Conservation (phyloP, 2,888 invertebrate genomes). For the Arge pagana region DNA sequence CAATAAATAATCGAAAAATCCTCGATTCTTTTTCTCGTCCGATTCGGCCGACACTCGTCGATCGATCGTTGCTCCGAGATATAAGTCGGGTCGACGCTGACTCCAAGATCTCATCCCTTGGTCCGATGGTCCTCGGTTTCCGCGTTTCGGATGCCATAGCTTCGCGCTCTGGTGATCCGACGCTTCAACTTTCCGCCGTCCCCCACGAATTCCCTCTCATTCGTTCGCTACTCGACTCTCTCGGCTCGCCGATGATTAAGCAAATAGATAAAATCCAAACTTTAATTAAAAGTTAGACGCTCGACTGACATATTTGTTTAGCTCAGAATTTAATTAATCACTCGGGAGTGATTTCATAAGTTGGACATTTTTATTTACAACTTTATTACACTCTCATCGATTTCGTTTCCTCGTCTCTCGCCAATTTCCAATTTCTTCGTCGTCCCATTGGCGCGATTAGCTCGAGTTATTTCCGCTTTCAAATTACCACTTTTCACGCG, state of each 20-base stretch:
- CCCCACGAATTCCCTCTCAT: slow-evolving; percentile 33
- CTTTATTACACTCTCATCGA: slow-evolving; percentile 31
- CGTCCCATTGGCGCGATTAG: no score
- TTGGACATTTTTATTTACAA: slow-evolving; percentile 49
- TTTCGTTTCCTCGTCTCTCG: no score
- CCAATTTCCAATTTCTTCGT: no score
- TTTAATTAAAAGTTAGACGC: slow-evolving; percentile 58
- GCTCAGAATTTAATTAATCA: slow-evolving; percentile 59
- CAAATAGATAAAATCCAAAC: slow-evolving; percentile 59
- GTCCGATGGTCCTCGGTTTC: not conserved
- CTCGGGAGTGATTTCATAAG: slow-evolving; percentile 48
- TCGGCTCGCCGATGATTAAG: slow-evolving; percentile 56
- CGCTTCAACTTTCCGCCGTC: slow-evolving; percentile 16
- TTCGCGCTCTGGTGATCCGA: slow-evolving; percentile 15
- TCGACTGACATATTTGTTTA: slow-evolving; percentile 59
- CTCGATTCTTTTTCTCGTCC: no score
- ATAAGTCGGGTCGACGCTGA: no score
- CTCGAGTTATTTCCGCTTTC: no score
- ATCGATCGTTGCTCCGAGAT: no score
- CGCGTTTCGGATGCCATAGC: not conserved
- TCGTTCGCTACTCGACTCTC: slow-evolving; percentile 47
- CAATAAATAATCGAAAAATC: no score
- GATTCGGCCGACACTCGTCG: no score
- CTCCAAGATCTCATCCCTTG: not conserved
- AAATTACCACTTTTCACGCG: no score